Percentiles rank a stretch among this genome's conserved stretches.
Conservation (phyloP, 2,797 vertebrate genomes). For the Amblyraja radiata region DNA sequence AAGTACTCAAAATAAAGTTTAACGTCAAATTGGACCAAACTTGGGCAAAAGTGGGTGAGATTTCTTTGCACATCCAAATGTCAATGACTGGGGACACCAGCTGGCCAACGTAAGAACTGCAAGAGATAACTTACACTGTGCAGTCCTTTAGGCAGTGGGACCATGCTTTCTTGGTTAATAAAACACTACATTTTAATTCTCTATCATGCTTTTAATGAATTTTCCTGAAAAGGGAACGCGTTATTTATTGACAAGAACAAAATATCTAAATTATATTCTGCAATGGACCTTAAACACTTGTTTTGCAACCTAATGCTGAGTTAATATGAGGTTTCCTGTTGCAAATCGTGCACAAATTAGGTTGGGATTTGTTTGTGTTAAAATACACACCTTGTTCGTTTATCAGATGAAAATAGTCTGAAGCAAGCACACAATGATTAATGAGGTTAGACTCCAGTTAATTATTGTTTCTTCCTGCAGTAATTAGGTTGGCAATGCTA, state of each 20-base stretch:
- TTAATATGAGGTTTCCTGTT: conserved; percentile 43
- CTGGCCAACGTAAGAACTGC: not conserved
- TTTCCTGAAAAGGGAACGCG: not conserved
- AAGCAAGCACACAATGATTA: conserved; percentile 94
- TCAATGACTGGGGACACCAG: conserved; percentile 7
- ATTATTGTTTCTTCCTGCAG: conserved; percentile 96
- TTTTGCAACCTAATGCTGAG: conserved; percentile 3
- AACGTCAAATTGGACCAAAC: not conserved
- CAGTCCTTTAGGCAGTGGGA: not conserved
- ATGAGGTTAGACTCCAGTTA: conserved; percentile 96
- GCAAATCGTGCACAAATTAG: conserved; percentile 87
- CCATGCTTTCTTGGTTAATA: no score
- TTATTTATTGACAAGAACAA: not conserved
- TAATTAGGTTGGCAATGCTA: conserved; percentile 93
- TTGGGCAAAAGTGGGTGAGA: not conserved
- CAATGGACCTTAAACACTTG: not conserved
- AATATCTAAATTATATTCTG: not conserved
- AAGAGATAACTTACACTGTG: no score
- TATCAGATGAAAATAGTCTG: conserved; percentile 96
- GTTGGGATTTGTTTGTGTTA: conserved; percentile 61
- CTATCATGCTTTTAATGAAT: not conserved
- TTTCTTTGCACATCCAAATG: not conserved
- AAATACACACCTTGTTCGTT: conserved; percentile 85
- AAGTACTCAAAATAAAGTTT: not conserved
- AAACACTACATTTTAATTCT: not conserved